A percentile compares a stretch with the other conserved stretches of the same genome.
Conservation (phyloP, 1,140 invertebrate genomes). For the Ylistrum balloti region DNA sequence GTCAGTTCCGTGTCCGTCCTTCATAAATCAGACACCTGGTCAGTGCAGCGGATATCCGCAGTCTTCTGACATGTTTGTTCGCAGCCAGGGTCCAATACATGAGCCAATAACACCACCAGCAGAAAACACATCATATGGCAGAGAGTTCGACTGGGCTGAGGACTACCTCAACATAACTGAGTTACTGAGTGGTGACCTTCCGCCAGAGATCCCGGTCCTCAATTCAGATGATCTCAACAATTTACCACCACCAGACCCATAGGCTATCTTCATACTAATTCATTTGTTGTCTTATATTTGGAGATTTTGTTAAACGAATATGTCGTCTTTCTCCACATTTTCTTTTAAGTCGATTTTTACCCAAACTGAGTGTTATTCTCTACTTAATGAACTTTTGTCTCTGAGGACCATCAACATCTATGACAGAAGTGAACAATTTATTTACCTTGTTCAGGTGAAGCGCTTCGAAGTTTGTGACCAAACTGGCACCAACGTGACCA, state of each 20-base stretch:
- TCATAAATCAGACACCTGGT: not conserved
- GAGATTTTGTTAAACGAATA: not conserved
- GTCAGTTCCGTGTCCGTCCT: not conserved
- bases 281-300: not conserved
- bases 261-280: not conserved
- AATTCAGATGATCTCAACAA: constrained; percentile 19
- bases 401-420: not conserved
- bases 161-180: not conserved
- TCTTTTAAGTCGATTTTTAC: not conserved
- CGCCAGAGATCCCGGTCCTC: not conserved
- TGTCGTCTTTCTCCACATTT: constrained; percentile 25
- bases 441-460: not conserved
- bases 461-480: not conserved
- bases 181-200: not conserved
- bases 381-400: not conserved
- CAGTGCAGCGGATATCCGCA: not conserved
- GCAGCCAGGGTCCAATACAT: not conserved
- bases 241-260: not conserved
- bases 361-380: not conserved
- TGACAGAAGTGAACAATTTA: not conserved
- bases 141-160: not conserved
- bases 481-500: not conserved
- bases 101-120: not conserved
- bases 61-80: not conserved
- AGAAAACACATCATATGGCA: not conserved